Conservation (phyloP, 2,113 vertebrate genomes). For the Heloderma charlesbogerti region DNA sequence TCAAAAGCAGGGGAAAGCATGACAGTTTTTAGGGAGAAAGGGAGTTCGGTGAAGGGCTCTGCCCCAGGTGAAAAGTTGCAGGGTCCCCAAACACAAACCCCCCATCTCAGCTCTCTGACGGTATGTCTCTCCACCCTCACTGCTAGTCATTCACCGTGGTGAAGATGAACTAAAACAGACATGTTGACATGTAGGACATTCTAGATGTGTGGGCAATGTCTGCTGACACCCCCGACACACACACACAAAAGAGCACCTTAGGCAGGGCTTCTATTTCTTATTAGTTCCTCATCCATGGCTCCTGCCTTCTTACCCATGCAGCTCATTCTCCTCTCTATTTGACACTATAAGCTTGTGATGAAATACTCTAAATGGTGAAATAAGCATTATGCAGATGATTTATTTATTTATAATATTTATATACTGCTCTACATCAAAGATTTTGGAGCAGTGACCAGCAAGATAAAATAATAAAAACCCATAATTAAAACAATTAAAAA, state of each 20-base stretch:
- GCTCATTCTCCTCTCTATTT: too few relatives aligned
- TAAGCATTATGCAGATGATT: too few relatives aligned
- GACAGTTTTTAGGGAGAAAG: too few relatives aligned
- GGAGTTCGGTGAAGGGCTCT: too few relatives aligned
- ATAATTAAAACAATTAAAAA: too few relatives aligned
- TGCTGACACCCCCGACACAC: background rate
- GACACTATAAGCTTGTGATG: background rate
- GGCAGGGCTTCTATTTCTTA: background rate
- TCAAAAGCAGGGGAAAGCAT: background rate
- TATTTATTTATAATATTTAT: too few relatives aligned
- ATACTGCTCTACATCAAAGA: too few relatives aligned
- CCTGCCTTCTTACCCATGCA: background rate
- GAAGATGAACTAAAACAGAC: background rate
- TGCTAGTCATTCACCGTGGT: background rate
- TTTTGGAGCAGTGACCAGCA: too few relatives aligned
- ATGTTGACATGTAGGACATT: background rate
- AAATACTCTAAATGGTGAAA: background rate
- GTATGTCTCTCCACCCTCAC: too few relatives aligned
- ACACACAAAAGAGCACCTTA: background rate
- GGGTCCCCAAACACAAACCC: background rate
- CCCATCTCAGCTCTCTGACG: background rate
- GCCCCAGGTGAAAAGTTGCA: too few relatives aligned
- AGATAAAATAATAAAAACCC: too few relatives aligned
- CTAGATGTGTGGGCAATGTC: background rate
- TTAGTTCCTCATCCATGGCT: background rate